Percentiles rank a stretch among this genome's conserved stretches.
Evolutionary conservation across 2,888 invertebrate genomes (phyloP).

Genomic region (Odontothrips loti): DNA sequence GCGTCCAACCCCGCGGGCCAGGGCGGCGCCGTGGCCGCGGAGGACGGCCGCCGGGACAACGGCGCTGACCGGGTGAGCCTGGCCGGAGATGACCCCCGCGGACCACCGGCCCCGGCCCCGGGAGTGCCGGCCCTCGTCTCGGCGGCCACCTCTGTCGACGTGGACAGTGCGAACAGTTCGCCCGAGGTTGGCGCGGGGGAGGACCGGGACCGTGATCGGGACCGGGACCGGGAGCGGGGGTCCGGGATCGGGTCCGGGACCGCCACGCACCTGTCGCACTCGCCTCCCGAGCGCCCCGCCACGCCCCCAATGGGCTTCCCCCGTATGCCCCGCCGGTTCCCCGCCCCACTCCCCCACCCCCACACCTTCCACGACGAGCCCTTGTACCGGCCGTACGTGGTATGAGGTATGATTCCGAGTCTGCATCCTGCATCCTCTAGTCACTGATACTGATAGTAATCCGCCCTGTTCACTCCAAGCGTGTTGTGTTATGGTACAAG

Average conservation of each 20-base stretch:
- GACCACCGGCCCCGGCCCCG: not conserved
- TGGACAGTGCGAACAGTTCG: not conserved
- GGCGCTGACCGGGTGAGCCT: conserved; percentile 8
- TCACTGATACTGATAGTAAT: no score
- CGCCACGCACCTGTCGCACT: conserved; percentile 31
- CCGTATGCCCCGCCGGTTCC: conserved; percentile 31
- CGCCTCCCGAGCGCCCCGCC: conserved; percentile 29
- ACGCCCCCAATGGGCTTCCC: not conserved
- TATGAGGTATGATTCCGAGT: not conserved
- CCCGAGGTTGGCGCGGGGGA: not conserved
- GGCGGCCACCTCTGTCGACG: not conserved
- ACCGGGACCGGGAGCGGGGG: conserved; percentile 12
- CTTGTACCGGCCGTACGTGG: conserved; percentile 48
- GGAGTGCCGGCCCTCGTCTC: not conserved
- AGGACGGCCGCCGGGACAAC: not conserved
- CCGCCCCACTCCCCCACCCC: conserved; percentile 31
- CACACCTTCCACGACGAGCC: conserved; percentile 42
- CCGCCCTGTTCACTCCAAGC: no score
- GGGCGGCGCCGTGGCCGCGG: not conserved
- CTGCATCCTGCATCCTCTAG: not conserved
- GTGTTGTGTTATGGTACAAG: no score
- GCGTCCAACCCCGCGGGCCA: not conserved
- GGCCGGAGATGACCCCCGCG: conserved; percentile 3
- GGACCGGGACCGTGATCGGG: conserved; percentile 13
- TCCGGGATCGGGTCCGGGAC: conserved; percentile 5